These are phyloP conservation scores for Oxystoma pomonae DNA, from an alignment of 2,888 invertebrate genomes.

Conservation along the genomic window DNA sequence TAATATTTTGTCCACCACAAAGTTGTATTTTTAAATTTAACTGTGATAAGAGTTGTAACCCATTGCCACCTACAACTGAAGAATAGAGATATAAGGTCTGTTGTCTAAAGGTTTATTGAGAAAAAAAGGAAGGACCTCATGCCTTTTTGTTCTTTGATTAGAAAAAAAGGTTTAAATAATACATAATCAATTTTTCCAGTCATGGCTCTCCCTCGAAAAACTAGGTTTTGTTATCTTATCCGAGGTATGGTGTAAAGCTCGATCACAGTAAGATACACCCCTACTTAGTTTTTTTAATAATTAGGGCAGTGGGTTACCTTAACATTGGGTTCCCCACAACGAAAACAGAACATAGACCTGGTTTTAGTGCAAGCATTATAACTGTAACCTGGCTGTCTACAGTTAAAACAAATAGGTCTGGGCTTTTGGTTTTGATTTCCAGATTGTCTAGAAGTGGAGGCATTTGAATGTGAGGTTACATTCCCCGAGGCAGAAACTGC, in stretches of 20 bases:
- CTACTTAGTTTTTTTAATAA: neutral
- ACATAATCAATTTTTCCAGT: no score
- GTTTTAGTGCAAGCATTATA: neutral
- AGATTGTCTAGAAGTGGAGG: neutral
- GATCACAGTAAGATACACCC: neutral
- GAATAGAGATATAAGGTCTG: no score
- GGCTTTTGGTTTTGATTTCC: neutral
- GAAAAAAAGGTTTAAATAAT: no score
- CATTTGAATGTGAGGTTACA: neutral
- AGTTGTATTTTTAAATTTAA: no score
- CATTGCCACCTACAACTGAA: no score
- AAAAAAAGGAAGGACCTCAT: no score
- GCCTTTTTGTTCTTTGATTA: no score
- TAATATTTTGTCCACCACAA: conserved; percentile 1
- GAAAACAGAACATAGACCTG: neutral
- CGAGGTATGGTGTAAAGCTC: neutral
- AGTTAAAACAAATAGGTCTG: neutral
- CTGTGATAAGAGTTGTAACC: neutral
- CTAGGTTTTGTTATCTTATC: neutral
- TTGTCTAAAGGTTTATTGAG: no score
- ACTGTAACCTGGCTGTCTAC: neutral
- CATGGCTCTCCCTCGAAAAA: no score
- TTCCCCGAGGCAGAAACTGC: neutral
- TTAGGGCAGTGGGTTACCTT: neutral
- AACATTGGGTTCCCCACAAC: neutral